A percentile compares a stretch with the other conserved stretches of the same genome.
phyloP scores from a whole-genome alignment of 2,797 vertebrate species.

The Salarias fasciatus region DNA sequence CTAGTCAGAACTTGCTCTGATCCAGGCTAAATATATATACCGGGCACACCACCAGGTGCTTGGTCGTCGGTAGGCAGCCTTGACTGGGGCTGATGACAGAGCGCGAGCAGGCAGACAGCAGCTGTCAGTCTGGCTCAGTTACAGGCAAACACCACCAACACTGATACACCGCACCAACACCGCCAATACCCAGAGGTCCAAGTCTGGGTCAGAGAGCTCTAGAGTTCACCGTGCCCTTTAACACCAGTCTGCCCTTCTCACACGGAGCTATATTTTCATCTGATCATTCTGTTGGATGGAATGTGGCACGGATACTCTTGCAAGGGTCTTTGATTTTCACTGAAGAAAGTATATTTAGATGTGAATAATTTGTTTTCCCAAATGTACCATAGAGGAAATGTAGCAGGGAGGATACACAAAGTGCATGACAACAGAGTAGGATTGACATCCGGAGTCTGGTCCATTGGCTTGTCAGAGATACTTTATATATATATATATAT shows the following conservation, averaged over 20 bases:
- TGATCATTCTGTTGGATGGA: background rate
- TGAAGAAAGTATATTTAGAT: background rate
- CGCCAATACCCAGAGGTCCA: slow-evolving; percentile 46
- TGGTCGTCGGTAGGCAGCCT: slow-evolving; percentile 54
- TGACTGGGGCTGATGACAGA: slow-evolving; percentile 57
- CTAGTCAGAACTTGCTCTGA: slow-evolving; percentile 23
- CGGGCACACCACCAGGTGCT: slow-evolving; percentile 69
- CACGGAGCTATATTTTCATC: slow-evolving; percentile 4
- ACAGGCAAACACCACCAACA: slow-evolving; percentile 54
- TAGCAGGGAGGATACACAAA: no score
- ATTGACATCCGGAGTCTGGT: no score
- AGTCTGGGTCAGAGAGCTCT: slow-evolving; percentile 60
- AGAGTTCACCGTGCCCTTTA: slow-evolving; percentile 52
- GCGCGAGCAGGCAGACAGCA: slow-evolving; percentile 67
- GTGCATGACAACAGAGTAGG: no score
- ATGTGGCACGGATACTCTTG: background rate
- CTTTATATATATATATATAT: no score
- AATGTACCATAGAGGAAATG: background rate
- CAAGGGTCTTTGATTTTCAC: background rate
- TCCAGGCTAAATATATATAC: slow-evolving; percentile 55
- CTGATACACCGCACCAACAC: slow-evolving; percentile 43
- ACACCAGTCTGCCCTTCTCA: slow-evolving; percentile 28
- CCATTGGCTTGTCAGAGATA: no score
- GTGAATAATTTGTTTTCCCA: background rate
- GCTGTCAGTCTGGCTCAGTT: slow-evolving; percentile 72